Base-by-base conservation (phyloP, 2,797 vertebrate genomes). In the Cottoperca gobio region DNA sequence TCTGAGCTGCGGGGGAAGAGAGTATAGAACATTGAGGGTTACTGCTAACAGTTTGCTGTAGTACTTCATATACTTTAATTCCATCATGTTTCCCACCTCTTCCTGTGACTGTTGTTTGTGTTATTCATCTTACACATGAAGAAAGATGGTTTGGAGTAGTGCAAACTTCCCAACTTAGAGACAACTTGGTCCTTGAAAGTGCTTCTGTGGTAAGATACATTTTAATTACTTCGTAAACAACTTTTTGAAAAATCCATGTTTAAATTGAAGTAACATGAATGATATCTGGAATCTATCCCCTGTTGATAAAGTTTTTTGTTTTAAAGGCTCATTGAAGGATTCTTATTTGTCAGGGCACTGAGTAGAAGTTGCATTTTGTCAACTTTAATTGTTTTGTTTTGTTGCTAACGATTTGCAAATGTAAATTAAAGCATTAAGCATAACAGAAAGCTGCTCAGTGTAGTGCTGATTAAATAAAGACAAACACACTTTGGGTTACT, bases 191-290 rank as follows among this genome's bases (percentile, higher is more conserved):
- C 24, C 19, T 37, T 76, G 48, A 55, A 59, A 68, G 39, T 2
- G 13, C 59, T 43, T 65, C 63, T 67, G 33, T 43, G 91, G 90
- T 90, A 89, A 88, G 90, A 69, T 3, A 35, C 11, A 14, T 19
- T 62, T 73, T 8, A 28, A 40, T 40, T 54, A 50, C 19, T 58
- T 40, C 0, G 35, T 26, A n/a, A 54, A 37, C 11, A 54, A 9
- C 3, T 23, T 33, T 46, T 8, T n/a, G 19, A 60, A 31, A 61
- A 1, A 16, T 6, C 1, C 12, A 4, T 17, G 37, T 21, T 42
- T 19, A 42, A 53, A 3, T 54, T 28, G 50, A 13, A 37, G 8
- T 58, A 52, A 63, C 8, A 19, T 6, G 0, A 50, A 14, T 11
- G 3, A 48, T 5, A 21, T 8, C 7, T 57, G 8, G 2, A n/a